These are phyloP conservation scores for Prionailurus bengalensis DNA, from an alignment of 2,113 vertebrate genomes.

Conservation along the genomic window DNA sequence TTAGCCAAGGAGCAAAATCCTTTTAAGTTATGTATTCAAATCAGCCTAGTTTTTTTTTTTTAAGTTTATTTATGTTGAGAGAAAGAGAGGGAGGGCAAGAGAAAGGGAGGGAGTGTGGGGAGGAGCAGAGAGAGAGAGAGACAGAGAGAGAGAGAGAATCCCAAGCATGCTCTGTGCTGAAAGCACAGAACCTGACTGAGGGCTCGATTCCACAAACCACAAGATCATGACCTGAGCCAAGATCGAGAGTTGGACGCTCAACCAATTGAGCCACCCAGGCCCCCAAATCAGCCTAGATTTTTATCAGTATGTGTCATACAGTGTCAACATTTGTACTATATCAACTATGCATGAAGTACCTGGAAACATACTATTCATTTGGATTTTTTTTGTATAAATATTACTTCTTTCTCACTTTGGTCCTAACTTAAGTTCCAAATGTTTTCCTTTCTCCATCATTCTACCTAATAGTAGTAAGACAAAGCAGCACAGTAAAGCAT, in stretches of 20 bases:
- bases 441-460: not conserved
- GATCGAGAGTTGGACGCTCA: no score
- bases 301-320: not conserved
- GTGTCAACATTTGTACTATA: not conserved
- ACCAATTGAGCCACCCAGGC: no score
- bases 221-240: no score
- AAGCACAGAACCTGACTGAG: no score
- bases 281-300: constrained; percentile 19
- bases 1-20: constrained; percentile 9
- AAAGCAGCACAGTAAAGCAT: not conserved
- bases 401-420: not conserved
- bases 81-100: no score
- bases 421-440: not conserved
- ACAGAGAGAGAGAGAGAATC: no score
- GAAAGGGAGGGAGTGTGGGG: no score
- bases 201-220: no score
- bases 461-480: not conserved
- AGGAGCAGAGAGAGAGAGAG: no score
- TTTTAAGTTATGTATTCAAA: constrained; percentile 1
- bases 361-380: constrained; percentile 1
- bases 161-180: no score
- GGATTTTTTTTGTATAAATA: constrained; percentile 19
- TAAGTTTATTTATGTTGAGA: no score
- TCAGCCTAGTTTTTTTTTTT: not conserved
- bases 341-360: not conserved